phyloP scores from a whole-genome alignment of 2,113 vertebrate species.

The Rhea americana region DNA sequence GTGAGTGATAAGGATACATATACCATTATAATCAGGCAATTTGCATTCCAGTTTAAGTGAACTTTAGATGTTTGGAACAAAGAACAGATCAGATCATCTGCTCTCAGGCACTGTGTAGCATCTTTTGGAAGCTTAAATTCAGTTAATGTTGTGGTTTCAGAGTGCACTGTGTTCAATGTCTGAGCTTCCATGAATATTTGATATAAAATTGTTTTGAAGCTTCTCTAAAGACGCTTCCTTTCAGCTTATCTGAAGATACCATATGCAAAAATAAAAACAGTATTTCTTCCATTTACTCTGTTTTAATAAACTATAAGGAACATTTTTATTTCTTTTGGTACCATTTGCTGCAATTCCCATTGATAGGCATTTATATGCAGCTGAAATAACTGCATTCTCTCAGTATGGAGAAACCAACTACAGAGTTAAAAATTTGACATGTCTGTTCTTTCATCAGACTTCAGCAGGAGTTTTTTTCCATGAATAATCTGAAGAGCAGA shows the following conservation, averaged over 20 bases:
- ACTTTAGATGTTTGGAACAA: neutral
- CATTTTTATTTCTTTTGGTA: neutral
- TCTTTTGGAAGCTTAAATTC: neutral
- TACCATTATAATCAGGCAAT: neutral
- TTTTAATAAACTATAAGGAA: neutral
- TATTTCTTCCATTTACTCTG: neutral
- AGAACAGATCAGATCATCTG: neutral
- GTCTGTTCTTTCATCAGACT: neutral
- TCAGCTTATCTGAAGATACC: neutral
- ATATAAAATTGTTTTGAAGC: neutral
- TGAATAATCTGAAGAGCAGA: neutral
- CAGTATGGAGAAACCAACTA: neutral
- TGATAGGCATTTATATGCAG: neutral
- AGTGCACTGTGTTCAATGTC: neutral
- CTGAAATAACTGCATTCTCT: neutral
- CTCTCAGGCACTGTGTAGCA: neutral
- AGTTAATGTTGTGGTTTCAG: neutral
- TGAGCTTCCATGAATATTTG: neutral
- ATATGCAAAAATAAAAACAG: neutral
- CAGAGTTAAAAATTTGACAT: neutral
- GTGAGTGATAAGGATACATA: neutral
- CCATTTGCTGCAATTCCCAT: neutral
- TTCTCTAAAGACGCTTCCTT: neutral
- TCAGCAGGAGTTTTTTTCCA: neutral
- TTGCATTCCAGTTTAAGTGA: neutral